Evolutionary conservation across 2,113 vertebrate genomes (phyloP), one percentile per base, ranked within the genome.

Genomic region (Oncorhynchus nerka): DNA sequence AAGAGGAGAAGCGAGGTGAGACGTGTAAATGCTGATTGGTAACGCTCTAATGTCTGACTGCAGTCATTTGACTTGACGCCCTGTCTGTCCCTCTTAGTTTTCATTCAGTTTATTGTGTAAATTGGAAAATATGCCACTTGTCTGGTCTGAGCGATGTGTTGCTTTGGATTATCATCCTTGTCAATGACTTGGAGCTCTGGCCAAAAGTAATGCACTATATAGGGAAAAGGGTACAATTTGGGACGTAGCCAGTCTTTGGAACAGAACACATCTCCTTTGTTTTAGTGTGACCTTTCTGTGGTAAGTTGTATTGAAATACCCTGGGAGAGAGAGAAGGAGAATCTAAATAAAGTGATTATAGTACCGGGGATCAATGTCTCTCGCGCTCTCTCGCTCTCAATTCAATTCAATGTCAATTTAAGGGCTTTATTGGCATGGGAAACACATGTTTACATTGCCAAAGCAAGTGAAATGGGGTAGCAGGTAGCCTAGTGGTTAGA

Each of bases 271-370:
- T 81, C 4, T 81, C 73, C 69, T 51, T 74, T 69, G 80, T 71
- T 83, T 71, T 74, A 30, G 66, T 12, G 24, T 90, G 88, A 91
- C 89, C 88, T 92, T 91, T 91, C 78, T 59, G 32, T 79, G 73
- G 77, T 83, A 20, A 92, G 89, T 90, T 91, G 87, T 88, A 91
- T 88, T 76, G 86, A 87, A 88, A 90, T 85, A 84, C 80, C 87
- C 79, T 4, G 62, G 72, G 82, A 34, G 26, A 81, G 78, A 70
- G 72, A 76, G 20, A 61, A 19, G 19, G 19, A 57, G 51, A 22
- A 79, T 79, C 71, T 75, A 88, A 88, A 89, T 88, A 71, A 87
- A 89, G 84, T 88, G 80, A 88, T 89, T 89, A 89, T 89, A 91
- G 88, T 89, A 82, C 79, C 83, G 73, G 71, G 79, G 85, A 85